Evolutionary conservation across 2,113 vertebrate genomes (phyloP).

Genomic region (Promerops cafer): DNA sequence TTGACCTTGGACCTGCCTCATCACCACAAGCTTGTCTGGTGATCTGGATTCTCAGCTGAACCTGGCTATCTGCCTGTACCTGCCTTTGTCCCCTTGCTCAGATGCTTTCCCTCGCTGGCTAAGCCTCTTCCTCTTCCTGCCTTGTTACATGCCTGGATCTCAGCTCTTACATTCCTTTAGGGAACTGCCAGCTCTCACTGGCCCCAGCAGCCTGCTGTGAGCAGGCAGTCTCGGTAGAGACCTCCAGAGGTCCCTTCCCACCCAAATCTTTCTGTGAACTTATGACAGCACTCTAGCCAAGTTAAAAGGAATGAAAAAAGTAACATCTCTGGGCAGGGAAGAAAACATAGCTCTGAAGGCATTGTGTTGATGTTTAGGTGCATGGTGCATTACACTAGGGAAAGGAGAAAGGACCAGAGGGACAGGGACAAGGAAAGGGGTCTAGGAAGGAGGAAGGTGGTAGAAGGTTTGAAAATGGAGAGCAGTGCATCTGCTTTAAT

Average conservation of each 20-base stretch:
- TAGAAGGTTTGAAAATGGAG: background rate
- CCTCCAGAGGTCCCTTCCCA: background rate
- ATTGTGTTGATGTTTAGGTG: background rate
- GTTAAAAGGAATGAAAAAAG: background rate
- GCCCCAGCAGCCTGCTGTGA: background rate
- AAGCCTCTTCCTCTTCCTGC: background rate
- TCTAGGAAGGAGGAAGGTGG: background rate
- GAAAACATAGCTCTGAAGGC: background rate
- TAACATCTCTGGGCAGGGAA: background rate
- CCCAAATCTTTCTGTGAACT: background rate
- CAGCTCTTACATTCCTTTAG: background rate
- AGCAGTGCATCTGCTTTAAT: background rate
- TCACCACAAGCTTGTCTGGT: background rate
- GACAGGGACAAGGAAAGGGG: background rate
- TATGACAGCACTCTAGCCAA: background rate
- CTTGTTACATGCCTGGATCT: accelerated
- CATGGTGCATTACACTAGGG: background rate
- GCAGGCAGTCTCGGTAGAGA: background rate
- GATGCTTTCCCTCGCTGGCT: background rate
- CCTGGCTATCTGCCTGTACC: accelerated
- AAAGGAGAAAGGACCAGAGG: background rate
- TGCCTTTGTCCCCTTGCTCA: background rate
- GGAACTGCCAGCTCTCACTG: background rate
- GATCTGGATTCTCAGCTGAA: background rate
- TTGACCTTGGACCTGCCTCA: background rate